A percentile compares a stretch with the other conserved stretches of the same genome.
These are phyloP conservation scores for Vultur gryphus DNA, from an alignment of 2,797 vertebrate genomes.

Conservation along the genomic window DNA sequence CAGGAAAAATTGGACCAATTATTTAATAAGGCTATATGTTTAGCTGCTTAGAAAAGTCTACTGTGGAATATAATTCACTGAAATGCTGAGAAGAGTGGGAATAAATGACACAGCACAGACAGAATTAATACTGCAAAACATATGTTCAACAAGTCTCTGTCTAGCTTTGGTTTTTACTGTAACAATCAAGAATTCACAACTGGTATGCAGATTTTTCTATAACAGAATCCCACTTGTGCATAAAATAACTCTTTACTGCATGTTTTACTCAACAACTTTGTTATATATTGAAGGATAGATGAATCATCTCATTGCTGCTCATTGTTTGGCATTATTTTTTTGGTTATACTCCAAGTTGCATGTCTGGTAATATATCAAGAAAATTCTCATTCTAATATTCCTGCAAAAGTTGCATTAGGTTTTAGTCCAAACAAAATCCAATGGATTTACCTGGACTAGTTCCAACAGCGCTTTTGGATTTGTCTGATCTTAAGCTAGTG, in stretches of 20 bases:
- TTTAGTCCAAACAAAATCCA: not conserved
- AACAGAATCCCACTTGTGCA: not conserved
- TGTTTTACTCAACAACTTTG: not conserved
- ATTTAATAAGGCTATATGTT: not conserved
- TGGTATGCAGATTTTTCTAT: conserved; percentile 14
- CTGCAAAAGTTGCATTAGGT: not conserved
- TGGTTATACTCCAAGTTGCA: not conserved
- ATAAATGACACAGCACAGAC: not conserved
- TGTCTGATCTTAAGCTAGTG: not conserved
- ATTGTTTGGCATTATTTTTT: not conserved
- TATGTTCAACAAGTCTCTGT: conserved; percentile 27
- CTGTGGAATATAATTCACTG: not conserved
- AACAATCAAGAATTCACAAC: conserved; percentile 33
- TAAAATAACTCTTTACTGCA: not conserved
- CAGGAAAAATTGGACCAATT: not conserved
- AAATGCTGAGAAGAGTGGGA: not conserved
- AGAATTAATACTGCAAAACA: conserved; percentile 2
- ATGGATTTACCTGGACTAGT: not conserved
- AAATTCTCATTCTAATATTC: not conserved
- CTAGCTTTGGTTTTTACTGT: not conserved
- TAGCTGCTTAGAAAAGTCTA: not conserved
- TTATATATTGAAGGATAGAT: conserved; percentile 4
- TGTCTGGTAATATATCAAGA: not conserved
- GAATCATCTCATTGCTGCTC: conserved; percentile 1
- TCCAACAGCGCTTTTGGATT: not conserved